Evolutionary conservation across 2,113 vertebrate genomes (phyloP).

Genomic region (Ochotona princeps): DNA sequence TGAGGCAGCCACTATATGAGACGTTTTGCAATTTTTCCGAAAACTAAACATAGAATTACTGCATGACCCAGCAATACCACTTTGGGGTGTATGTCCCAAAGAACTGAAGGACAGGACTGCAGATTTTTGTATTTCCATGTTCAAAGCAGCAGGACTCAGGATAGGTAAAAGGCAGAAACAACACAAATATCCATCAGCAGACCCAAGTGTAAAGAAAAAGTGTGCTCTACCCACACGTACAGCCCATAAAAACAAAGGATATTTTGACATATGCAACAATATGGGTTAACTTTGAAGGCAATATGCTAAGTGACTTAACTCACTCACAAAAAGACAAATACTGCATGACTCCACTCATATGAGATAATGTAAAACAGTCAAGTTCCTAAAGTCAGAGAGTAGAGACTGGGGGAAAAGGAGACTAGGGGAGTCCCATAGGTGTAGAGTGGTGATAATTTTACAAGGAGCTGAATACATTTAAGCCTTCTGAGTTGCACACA

Average conservation of each 20-base stretch:
- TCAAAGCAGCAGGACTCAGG: background rate
- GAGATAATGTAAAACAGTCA: background rate
- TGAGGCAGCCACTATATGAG: background rate
- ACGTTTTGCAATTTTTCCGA: background rate
- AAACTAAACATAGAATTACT: background rate
- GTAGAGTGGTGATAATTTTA: background rate
- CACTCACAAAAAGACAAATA: background rate
- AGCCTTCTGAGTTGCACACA: background rate
- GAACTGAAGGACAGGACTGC: background rate
- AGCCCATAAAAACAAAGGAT: background rate
- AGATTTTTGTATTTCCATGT: background rate
- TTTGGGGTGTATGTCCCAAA: background rate
- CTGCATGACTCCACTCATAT: background rate
- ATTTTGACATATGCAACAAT: background rate
- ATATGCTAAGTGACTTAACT: background rate
- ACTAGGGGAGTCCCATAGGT: background rate
- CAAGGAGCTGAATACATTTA: background rate
- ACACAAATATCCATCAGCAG: background rate
- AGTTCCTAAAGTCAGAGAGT: background rate
- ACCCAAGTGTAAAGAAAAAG: background rate
- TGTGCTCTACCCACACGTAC: background rate
- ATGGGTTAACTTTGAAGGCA: background rate
- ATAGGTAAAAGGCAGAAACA: background rate
- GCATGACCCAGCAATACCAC: background rate
- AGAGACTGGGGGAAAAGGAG: background rate